phyloP scores from a whole-genome alignment of 2,797 vertebrate species.

The Hylomyscus alleni region DNA sequence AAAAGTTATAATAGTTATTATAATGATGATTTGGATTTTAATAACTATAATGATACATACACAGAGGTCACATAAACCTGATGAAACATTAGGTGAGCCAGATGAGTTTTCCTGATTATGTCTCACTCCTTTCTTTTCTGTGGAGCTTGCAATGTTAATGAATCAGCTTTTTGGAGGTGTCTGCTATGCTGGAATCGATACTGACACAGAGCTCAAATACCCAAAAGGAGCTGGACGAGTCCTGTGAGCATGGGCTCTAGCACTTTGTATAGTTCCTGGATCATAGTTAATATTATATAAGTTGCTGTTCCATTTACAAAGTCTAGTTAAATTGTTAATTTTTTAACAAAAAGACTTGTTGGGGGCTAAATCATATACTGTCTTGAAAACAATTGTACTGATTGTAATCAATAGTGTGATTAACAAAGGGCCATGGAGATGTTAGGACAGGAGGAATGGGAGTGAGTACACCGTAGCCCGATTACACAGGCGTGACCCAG shows the following conservation, averaged over 20 bases:
- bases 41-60: neutral
- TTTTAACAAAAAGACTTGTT: neutral
- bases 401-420: neutral
- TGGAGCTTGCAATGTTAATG: conserved; percentile 99
- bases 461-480: conserved; percentile 10
- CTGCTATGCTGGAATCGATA: conserved; percentile 99
- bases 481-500: conserved; percentile 19
- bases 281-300: neutral
- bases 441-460: neutral
- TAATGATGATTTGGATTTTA: conserved; percentile 37
- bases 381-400: neutral
- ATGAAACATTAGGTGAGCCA: neutral
- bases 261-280: neutral
- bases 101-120: conserved; percentile 2
- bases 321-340: neutral
- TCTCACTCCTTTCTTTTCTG: conserved; percentile 86
- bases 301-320: neutral
- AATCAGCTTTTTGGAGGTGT: conserved; percentile 98
- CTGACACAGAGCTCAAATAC: conserved; percentile 99
- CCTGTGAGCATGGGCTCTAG: neutral
- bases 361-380: neutral
- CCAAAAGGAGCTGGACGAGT: conserved; percentile 99
- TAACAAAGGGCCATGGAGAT: neutral
- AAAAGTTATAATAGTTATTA: neutral
- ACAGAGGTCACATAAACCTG: neutral